Base-by-base conservation (phyloP, 2,113 vertebrate species). In the Hydrolagus affinis region DNA sequence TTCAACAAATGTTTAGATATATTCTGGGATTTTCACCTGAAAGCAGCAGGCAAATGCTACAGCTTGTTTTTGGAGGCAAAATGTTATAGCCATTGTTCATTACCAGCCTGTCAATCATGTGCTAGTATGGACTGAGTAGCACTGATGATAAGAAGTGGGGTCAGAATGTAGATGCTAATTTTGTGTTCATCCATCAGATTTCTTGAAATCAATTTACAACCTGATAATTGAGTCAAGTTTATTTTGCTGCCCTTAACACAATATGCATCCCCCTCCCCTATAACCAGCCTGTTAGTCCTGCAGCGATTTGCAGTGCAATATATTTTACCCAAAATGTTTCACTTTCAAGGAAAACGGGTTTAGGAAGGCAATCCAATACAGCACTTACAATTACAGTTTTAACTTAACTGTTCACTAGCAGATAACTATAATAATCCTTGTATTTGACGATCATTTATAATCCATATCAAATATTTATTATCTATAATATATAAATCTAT, bases 151-250 rank as follows among this genome's bases (percentile, higher is more conserved):
- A n/a, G 0, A 87, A 30, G n/a, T 78, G 83, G 87, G 92, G 91
- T 93, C 90, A 92, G 87, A 89, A 93, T 87, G 88, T 92, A 92
- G 90, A 91, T 88, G 89, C 90, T 92, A 89, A 76, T 86, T 92
- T 91, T 93, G 90, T 89, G 91, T 90, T 93, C 89, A 94, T 93
- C 91, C 90, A 92, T 94, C 92, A 93, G 91, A 89, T 92, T 91
- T 91, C 87, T 89, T 92, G 86, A 91, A 93, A 94, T 94, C 91
- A 91, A 92, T 94, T 95, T 93, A 90, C 88, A 89, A 86, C 89
- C 88, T 91, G 87, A 88, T 88, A 89, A 91, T 86, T 87, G 89
- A 89, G 87, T 91, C 90, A 89, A 91, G 88, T 88, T 91, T 88
- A 88, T 87, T 85, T 89, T 86, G 80, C 87, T 88, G 73, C 86